Evolutionary conservation across 64 coral and sea anemone species (phyloP).

Genomic region (Dendrophyllia cribrosa): DNA sequence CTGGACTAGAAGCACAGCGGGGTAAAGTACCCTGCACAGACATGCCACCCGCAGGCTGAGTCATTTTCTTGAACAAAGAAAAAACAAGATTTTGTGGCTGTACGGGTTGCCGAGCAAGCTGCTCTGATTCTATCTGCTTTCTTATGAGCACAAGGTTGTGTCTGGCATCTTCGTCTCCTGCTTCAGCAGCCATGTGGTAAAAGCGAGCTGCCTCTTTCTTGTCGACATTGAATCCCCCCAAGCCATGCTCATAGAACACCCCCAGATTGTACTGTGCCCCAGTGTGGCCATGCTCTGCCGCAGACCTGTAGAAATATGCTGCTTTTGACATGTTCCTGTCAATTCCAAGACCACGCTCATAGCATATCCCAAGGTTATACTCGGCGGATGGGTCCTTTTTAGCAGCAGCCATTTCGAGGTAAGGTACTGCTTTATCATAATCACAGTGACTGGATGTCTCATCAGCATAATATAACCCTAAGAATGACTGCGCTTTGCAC

Average conservation of each 20-base stretch:
- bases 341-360: slow-evolving; percentile 87
- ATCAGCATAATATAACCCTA: slow-evolving; percentile 87
- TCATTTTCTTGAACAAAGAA: slow-evolving; percentile 49
- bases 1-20: slow-evolving; percentile 78
- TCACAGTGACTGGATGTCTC: slow-evolving; percentile 66
- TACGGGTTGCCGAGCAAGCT: neutral
- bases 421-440: slow-evolving; percentile 71
- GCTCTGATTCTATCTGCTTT: slow-evolving; percentile 31
- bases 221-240: slow-evolving; percentile 80
- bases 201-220: slow-evolving; percentile 81
- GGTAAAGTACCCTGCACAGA: slow-evolving; percentile 8
- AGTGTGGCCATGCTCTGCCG: slow-evolving; percentile 87
- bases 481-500: slow-evolving; percentile 83
- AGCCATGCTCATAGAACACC: slow-evolving; percentile 92
- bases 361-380: slow-evolving; percentile 92
- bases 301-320: slow-evolving; percentile 77
- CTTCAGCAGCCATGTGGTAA: slow-evolving; percentile 91
- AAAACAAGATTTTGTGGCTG: slow-evolving; percentile 37
- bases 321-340: slow-evolving; percentile 78
- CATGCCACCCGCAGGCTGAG: slow-evolving; percentile 6
- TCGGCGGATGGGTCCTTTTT: slow-evolving; percentile 87
- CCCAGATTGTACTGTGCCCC: slow-evolving; percentile 93
- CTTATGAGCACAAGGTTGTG: slow-evolving; percentile 69
- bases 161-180: slow-evolving; percentile 90
- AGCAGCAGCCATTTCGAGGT: slow-evolving; percentile 80